Conservation (phyloP, 2,888 invertebrate genomes). For the Acanthosepion esculentum region DNA sequence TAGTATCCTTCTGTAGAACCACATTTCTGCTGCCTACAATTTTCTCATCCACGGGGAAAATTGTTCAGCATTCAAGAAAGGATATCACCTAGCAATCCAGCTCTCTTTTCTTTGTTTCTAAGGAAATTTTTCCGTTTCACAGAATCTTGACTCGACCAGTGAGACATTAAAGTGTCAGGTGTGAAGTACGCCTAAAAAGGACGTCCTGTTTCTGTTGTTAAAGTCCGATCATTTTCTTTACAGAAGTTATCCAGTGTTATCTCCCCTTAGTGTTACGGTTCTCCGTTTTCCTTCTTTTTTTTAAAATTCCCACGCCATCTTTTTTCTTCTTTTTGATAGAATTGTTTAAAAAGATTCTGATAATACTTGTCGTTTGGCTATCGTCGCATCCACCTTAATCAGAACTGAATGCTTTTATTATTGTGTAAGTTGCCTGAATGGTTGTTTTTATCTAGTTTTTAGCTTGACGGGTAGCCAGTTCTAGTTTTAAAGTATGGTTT, state of each 20-base stretch:
- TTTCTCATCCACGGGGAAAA: no score
- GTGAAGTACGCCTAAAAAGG: neutral
- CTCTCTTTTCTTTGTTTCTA: neutral
- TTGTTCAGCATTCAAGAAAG: no score
- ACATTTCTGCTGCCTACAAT: no score
- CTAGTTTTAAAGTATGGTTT: neutral
- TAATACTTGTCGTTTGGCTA: neutral
- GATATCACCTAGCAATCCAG: neutral
- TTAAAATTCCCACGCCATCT: neutral
- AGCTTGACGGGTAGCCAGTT: neutral
- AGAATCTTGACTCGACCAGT: neutral
- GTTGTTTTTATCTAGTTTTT: neutral
- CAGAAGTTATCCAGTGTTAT: neutral
- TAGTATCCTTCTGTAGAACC: no score
- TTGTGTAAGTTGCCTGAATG: neutral
- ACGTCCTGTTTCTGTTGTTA: neutral
- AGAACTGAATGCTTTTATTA: neutral
- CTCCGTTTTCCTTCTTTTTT: neutral
- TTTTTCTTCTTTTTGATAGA: neutral
- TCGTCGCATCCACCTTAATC: neutral
- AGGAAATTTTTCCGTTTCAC: no score
- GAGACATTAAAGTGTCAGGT: neutral
- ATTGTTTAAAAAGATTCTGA: neutral
- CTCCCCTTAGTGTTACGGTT: neutral
- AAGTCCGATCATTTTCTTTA: neutral